phyloP scores from a whole-genome alignment of 2,113 vertebrate genomes.

The Zapornia atra region DNA sequence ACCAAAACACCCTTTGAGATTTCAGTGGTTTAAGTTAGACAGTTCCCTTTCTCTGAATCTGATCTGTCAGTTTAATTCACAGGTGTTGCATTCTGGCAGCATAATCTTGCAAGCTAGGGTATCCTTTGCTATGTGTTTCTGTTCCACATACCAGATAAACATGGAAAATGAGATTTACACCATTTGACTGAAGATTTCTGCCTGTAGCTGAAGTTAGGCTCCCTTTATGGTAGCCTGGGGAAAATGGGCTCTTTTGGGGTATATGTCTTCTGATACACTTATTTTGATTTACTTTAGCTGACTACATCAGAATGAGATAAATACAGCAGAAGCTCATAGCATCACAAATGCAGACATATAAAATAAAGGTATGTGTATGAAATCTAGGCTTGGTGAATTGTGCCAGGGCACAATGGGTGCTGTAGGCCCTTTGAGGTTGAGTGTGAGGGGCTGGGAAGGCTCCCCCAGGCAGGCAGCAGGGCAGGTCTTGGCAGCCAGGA shows the following conservation, averaged over 20 bases:
- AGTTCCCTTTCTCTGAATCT: background rate
- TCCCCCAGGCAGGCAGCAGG: no score
- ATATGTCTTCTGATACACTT: background rate
- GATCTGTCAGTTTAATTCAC: background rate
- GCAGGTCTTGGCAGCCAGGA: background rate
- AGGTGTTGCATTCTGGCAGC: background rate
- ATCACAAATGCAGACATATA: background rate
- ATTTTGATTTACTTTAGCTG: background rate
- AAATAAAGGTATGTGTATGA: background rate
- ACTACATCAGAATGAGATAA: background rate
- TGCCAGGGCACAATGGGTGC: background rate
- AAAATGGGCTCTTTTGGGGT: background rate
- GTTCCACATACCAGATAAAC: background rate
- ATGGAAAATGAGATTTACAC: background rate
- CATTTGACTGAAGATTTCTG: background rate
- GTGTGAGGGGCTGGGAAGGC: background rate
- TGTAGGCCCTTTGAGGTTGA: background rate
- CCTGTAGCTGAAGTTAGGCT: background rate
- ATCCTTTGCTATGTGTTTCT: background rate
- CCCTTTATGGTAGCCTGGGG: background rate
- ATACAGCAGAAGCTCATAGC: background rate
- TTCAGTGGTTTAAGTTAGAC: background rate
- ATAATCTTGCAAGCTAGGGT: background rate
- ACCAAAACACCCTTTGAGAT: background rate
- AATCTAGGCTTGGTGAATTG: background rate